These are phyloP conservation scores for Dendrolimus houi DNA, from an alignment of 2,888 invertebrate species.

Conservation along the genomic window DNA sequence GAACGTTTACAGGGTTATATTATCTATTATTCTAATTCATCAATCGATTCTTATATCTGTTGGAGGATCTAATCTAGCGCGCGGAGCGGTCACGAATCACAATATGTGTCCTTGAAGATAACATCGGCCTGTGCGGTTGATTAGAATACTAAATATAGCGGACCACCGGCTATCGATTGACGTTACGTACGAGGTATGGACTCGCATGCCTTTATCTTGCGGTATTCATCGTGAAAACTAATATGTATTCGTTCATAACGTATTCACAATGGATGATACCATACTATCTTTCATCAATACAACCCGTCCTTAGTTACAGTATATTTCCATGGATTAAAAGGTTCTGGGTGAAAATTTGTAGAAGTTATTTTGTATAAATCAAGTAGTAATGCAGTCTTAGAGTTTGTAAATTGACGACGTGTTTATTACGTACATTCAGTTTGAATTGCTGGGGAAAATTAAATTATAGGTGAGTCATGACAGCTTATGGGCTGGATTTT, in stretches of 20 bases:
- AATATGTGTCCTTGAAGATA: slow-evolving; percentile 65
- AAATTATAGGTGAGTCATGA: no score
- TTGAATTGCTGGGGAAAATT: no score
- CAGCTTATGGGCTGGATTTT: no score
- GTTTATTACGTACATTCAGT: no score
- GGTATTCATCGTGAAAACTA: slow-evolving; percentile 25
- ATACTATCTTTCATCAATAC: background rate
- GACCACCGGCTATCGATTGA: slow-evolving; percentile 57
- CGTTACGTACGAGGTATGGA: slow-evolving; percentile 11
- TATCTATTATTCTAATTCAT: slow-evolving; percentile 29
- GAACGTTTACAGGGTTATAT: no score
- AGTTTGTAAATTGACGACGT: no score
- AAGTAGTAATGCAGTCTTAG: no score
- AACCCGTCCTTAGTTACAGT: background rate
- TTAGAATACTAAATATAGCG: slow-evolving; percentile 56
- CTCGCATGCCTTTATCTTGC: slow-evolving; percentile 18
- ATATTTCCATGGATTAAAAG: background rate
- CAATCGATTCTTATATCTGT: slow-evolving; percentile 46
- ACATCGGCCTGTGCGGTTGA: slow-evolving; percentile 38
- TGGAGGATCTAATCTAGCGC: slow-evolving; percentile 60
- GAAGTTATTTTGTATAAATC: no score
- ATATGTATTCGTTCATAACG: slow-evolving; percentile 15
- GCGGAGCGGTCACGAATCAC: slow-evolving; percentile 55
- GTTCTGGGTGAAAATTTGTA: no score
- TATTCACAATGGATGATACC: slow-evolving; percentile 2